phyloP scores from a whole-genome alignment of 2,113 vertebrate species.

The Brachypteracias leptosomus region DNA sequence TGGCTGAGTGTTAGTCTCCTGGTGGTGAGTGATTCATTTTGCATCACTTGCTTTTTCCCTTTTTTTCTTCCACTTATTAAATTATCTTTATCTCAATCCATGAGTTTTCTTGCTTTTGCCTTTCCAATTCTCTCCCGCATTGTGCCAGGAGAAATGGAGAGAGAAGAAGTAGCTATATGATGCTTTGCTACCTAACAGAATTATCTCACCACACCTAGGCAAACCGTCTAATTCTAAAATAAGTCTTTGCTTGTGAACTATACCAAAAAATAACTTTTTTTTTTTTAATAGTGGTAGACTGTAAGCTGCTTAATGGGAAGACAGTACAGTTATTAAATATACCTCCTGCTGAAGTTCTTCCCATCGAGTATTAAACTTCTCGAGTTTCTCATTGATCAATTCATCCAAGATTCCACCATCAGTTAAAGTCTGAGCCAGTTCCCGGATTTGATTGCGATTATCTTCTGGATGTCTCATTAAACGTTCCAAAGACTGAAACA shows the following conservation, averaged over 20 bases:
- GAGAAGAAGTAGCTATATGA: rapidly evolving
- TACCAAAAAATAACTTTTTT: background rate
- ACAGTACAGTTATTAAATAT: background rate
- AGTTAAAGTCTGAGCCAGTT: slow-evolving; percentile 94
- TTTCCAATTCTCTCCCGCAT: background rate
- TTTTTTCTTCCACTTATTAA: background rate
- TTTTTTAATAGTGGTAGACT: background rate
- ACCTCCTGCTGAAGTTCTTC: slow-evolving; percentile 93
- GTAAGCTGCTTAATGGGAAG: background rate
- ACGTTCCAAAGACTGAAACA: slow-evolving; percentile 84
- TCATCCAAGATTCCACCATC: slow-evolving; percentile 97
- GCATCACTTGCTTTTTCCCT: background rate
- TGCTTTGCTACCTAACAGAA: background rate
- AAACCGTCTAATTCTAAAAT: background rate
- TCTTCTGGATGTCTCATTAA: slow-evolving; percentile 93
- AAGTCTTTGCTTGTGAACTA: background rate
- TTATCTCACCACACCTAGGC: background rate
- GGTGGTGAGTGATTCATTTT: background rate
- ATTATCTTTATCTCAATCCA: background rate
- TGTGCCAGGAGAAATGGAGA: rapidly evolving
- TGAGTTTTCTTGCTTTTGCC: background rate
- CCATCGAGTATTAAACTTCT: slow-evolving; percentile 91
- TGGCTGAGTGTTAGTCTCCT: background rate
- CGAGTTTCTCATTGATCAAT: slow-evolving; percentile 92
- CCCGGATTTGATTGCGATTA: slow-evolving; percentile 93